phyloP scores from a whole-genome alignment of 2,113 vertebrate species.

The Nymphicus hollandicus region DNA sequence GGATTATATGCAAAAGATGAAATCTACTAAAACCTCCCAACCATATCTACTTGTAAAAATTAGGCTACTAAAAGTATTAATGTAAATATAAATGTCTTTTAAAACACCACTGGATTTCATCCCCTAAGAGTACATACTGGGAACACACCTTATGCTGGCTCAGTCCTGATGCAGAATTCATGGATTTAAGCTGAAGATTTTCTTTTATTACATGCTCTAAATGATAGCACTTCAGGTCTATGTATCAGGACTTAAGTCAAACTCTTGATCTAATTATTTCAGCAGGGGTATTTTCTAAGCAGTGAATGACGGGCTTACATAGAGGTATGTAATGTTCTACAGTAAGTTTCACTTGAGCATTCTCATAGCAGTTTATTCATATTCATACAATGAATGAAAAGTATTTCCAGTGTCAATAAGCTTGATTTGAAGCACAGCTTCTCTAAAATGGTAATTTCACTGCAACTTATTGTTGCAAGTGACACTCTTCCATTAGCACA shows the following conservation, averaged over 20 bases:
- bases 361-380: not conserved
- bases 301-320: not conserved
- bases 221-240: not conserved
- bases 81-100: not conserved
- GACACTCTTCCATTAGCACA: not conserved
- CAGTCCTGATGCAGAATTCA: not conserved
- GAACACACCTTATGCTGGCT: not conserved
- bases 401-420: not conserved
- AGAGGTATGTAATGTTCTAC: not conserved
- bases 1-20: not conserved
- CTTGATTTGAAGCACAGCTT: not conserved
- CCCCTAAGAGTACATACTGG: not conserved
- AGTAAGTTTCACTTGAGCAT: not conserved
- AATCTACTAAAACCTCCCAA: not conserved
- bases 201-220: not conserved
- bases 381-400: not conserved
- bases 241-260: not conserved
- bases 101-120: not conserved
- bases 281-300: not conserved
- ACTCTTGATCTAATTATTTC: not conserved
- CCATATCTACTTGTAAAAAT: not conserved
- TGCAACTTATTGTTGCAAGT: not conserved
- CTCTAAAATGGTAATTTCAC: not conserved
- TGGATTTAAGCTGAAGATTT: not conserved
- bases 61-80: not conserved